Evolutionary conservation across 2,888 invertebrate species (phyloP).

Genomic region (Brenthis hecate): DNA sequence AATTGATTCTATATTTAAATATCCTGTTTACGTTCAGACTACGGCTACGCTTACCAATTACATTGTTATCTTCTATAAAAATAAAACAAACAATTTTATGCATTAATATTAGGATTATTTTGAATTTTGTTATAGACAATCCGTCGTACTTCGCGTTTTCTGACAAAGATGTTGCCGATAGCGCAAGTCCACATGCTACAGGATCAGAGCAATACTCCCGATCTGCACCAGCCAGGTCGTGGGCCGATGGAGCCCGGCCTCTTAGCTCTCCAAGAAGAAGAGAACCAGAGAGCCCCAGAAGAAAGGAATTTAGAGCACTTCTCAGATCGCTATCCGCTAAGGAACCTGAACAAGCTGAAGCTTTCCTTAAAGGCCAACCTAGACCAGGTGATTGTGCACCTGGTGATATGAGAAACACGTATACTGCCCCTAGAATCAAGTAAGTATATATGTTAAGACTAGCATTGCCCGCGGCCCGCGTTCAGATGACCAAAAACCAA

Average conservation of each 20-base stretch:
- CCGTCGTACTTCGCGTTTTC: constrained; percentile 89
- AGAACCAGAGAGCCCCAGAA: constrained; percentile 71
- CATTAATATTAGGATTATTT: background rate
- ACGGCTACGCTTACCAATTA: background rate
- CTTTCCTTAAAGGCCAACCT: constrained; percentile 86
- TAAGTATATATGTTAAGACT: constrained; percentile 46
- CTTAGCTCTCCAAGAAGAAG: constrained; percentile 65
- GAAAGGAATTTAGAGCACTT: constrained; percentile 82
- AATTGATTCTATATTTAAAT: constrained; percentile 17
- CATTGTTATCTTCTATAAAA: background rate
- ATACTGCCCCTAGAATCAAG: constrained; percentile 75
- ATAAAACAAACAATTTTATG: too few species aligned
- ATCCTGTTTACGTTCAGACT: constrained; percentile 3
- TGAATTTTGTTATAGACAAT: constrained; percentile 84
- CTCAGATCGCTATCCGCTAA: constrained; percentile 86
- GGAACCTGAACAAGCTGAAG: constrained; percentile 84
- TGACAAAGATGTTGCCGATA: constrained; percentile 73
- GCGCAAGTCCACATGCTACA: constrained; percentile 52
- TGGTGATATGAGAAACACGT: constrained; percentile 73
- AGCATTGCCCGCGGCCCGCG: too few species aligned
- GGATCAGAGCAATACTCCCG: constrained; percentile 83
- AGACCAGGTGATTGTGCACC: constrained; percentile 86
- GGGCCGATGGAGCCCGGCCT: constrained; percentile 70
- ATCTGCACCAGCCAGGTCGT: constrained; percentile 86
- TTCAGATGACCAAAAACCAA: too few species aligned